Evolutionary conservation across 2,888 invertebrate species (phyloP).

Genomic region (Desoria tigrina): DNA sequence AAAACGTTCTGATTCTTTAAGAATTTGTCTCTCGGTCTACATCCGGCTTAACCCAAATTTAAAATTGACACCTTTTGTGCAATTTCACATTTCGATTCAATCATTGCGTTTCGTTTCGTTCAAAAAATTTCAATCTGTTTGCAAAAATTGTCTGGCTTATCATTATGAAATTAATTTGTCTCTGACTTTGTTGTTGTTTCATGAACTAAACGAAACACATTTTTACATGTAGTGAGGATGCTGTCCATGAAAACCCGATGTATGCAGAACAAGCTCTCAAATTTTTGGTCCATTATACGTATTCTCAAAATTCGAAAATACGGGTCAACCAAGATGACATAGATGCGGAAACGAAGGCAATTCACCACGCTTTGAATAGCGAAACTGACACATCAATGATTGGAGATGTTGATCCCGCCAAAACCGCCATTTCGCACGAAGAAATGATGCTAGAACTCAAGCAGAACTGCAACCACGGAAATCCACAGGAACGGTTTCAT

Average conservation of each 20-base stretch:
- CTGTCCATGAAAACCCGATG: slow-evolving; percentile 84
- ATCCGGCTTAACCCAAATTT: no score
- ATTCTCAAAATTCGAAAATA: slow-evolving; percentile 72
- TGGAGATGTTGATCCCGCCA: slow-evolving; percentile 27
- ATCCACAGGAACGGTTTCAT: slow-evolving; percentile 79
- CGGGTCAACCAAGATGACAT: slow-evolving; percentile 73
- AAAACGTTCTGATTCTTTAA: no score
- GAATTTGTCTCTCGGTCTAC: no score
- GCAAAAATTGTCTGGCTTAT: no score
- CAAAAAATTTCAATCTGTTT: no score
- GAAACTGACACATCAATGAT: neutral
- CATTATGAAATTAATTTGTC: no score
- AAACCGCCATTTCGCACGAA: slow-evolving; percentile 65
- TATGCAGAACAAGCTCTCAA: slow-evolving; percentile 88
- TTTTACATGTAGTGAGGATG: slow-evolving; percentile 72
- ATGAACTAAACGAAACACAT: no score
- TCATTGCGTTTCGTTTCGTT: no score
- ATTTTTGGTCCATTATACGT: slow-evolving; percentile 80
- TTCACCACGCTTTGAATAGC: slow-evolving; percentile 74
- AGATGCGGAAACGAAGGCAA: slow-evolving; percentile 78
- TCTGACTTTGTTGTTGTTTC: no score
- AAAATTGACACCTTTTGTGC: no score
- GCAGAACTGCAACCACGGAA: slow-evolving; percentile 76
- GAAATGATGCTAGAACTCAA: slow-evolving; percentile 75
- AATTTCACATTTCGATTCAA: no score